A percentile compares a stretch with the other conserved stretches of the same genome.
Conservation (phyloP, 2,113 vertebrate genomes). For the Oplegnathus fasciatus region DNA sequence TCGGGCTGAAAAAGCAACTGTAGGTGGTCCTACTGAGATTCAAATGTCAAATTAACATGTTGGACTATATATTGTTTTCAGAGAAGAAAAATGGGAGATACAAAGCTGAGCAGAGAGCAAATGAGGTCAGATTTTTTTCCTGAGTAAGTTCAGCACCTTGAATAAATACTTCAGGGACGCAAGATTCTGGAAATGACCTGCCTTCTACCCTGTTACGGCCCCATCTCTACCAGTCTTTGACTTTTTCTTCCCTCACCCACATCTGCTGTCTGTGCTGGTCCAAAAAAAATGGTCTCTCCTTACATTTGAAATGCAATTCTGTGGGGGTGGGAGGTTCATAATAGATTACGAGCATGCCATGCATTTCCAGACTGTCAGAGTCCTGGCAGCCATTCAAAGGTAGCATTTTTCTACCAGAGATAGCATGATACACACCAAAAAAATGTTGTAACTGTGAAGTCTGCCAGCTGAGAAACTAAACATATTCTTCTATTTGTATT, state of each 20-base stretch:
- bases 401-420: slow-evolving; percentile 73
- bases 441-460: slow-evolving; percentile 38
- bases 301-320: slow-evolving; percentile 71
- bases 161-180: slow-evolving; percentile 46
- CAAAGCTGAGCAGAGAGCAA: slow-evolving; percentile 26
- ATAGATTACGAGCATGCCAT: slow-evolving; percentile 76
- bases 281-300: slow-evolving; percentile 51
- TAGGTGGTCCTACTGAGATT: slow-evolving; percentile 62
- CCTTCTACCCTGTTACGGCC: slow-evolving; percentile 31
- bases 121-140: slow-evolving; percentile 20
- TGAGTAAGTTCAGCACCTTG: slow-evolving; percentile 22
- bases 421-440: slow-evolving; percentile 50
- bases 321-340: slow-evolving; percentile 69
- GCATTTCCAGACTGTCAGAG: slow-evolving; percentile 77
- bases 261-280: slow-evolving; percentile 44
- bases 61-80: slow-evolving; percentile 41
- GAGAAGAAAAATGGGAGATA: slow-evolving; percentile 19
- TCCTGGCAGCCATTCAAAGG: slow-evolving; percentile 76
- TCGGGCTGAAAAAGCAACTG: slow-evolving; percentile 37
- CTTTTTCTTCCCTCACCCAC: slow-evolving; percentile 33
- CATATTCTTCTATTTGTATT: not conserved
- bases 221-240: slow-evolving; percentile 38
- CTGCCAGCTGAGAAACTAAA: slow-evolving; percentile 51
- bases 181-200: slow-evolving; percentile 42
- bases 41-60: slow-evolving; percentile 73